Conservation (phyloP, 2,888 invertebrate genomes). For the Nymphalis c-album region DNA sequence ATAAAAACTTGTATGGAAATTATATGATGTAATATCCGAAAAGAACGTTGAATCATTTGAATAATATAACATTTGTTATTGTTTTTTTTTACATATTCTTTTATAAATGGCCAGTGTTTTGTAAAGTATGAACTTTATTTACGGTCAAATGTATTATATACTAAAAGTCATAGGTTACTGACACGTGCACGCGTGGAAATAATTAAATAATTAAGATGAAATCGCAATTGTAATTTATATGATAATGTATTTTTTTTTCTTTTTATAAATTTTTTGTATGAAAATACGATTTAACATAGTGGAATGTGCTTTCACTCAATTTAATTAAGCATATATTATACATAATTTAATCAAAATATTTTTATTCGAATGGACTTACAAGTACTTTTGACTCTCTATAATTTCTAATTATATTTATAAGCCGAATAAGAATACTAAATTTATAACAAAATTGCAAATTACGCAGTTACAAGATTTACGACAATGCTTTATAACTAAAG, state of each 20-base stretch:
- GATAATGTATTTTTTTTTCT: not conserved
- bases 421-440: no score
- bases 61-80: slow-evolving; percentile 5
- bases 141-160: slow-evolving; percentile 8
- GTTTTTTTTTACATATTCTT: slow-evolving; percentile 12
- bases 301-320: not conserved
- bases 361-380: no score
- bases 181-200: slow-evolving; percentile 22
- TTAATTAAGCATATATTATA: no score
- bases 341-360: no score
- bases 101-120: not conserved
- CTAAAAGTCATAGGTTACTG: slow-evolving; percentile 31
- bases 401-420: no score
- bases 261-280: not conserved
- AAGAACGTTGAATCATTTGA: slow-evolving; percentile 12
- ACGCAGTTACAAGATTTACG: no score
- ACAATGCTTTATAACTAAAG: no score
- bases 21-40: slow-evolving; percentile 20
- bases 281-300: not conserved
- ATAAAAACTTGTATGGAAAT: slow-evolving; percentile 23
- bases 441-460: no score
- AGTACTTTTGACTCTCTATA: no score
- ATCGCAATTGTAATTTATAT: not conserved
- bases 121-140: not conserved
- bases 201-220: slow-evolving; percentile 10